Conservation (phyloP, 2,888 invertebrate genomes). For the Brachyptera putata region DNA sequence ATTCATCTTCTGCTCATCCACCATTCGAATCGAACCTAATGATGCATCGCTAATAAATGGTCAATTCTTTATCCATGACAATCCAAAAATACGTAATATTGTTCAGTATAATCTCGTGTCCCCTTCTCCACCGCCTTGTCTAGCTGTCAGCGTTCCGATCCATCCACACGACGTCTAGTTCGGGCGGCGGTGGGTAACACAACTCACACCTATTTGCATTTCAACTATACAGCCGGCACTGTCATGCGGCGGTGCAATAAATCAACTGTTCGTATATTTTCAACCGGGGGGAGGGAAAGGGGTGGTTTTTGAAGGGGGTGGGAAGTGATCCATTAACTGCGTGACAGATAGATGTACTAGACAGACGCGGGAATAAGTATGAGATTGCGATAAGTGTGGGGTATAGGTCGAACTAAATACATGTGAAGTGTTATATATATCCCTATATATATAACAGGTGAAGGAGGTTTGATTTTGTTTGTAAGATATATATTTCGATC, state of each 20-base stretch:
- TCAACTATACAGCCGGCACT: constrained; percentile 23
- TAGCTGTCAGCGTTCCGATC: not conserved
- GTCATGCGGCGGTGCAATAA: constrained; percentile 27
- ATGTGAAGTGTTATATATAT: no score
- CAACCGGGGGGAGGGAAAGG: not conserved
- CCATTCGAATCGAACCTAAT: constrained; percentile 15
- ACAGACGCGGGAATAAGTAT: no score
- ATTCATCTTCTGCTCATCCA: not conserved
- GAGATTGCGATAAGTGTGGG: constrained; percentile 11
- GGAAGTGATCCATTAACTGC: constrained; percentile 28
- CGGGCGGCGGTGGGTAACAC: not conserved
- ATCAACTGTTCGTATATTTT: constrained; percentile 24
- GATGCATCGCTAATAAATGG: constrained; percentile 20
- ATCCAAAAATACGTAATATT: not conserved
- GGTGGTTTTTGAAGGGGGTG: constrained; percentile 7
- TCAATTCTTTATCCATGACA: constrained; percentile 3
- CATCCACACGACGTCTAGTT: not conserved
- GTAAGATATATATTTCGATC: no score
- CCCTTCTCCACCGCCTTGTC: not conserved
- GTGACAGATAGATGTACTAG: constrained; percentile 11
- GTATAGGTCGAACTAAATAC: no score
- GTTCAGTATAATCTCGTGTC: not conserved
- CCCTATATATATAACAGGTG: no score
- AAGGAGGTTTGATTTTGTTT: not conserved
- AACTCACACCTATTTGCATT: constrained; percentile 29